Percentiles rank a stretch among this genome's conserved stretches.
Conservation (phyloP, 2,797 vertebrate genomes). For the Miichthys miiuy region DNA sequence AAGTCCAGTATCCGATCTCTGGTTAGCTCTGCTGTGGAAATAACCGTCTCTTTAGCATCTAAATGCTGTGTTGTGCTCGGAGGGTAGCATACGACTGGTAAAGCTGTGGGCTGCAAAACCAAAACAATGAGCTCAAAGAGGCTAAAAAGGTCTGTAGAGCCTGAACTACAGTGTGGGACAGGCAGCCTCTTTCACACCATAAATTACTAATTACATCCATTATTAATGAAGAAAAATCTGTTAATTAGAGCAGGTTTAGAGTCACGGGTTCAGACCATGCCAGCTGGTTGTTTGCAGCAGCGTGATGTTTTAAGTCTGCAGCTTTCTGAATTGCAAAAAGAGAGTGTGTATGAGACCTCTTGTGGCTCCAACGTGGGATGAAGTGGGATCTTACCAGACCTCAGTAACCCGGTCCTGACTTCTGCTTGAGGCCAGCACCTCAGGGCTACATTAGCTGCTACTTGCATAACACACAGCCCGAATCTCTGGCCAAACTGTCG, state of each 20-base stretch:
- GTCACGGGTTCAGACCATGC: too few relatives aligned
- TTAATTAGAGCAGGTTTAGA: neutral
- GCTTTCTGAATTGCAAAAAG: neutral
- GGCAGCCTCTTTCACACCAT: neutral
- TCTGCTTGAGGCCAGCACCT: neutral
- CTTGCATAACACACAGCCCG: neutral
- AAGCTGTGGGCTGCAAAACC: neutral
- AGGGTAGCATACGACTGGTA: neutral
- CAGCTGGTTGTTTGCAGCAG: too few relatives aligned
- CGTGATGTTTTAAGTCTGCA: neutral
- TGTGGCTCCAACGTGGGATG: neutral
- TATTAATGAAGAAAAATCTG: neutral
- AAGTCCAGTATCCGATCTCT: neutral
- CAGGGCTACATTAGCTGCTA: neutral
- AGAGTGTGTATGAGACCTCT: slow-evolving; percentile 1
- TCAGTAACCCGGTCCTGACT: neutral
- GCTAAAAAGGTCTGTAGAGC: neutral
- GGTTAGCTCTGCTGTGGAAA: neutral
- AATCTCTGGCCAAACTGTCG: neutral
- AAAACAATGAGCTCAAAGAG: neutral
- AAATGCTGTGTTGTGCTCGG: neutral
- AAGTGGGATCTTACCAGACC: neutral
- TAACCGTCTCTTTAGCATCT: neutral
- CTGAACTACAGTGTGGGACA: neutral
- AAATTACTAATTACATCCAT: neutral